These are phyloP conservation scores for Avahi laniger DNA, from an alignment of 2,797 vertebrate species.

Conservation along the genomic window DNA sequence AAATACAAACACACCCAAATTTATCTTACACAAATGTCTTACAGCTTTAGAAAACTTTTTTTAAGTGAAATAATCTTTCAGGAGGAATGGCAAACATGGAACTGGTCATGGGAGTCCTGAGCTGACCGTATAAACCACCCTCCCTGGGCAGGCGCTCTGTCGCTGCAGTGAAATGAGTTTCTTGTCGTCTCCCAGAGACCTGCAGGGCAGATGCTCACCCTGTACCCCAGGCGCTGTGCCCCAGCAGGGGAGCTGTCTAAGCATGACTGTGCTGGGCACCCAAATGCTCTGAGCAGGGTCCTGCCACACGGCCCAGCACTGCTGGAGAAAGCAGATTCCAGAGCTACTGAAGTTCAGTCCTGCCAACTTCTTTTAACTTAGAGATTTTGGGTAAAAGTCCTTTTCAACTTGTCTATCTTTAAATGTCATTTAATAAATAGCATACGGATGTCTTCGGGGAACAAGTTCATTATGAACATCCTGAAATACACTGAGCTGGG, in stretches of 20 bases:
- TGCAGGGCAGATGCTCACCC: accelerated
- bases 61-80: neutral
- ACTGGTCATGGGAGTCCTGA: neutral
- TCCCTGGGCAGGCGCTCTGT: accelerated
- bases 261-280: accelerated
- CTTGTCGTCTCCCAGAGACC: neutral
- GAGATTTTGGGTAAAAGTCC: neutral
- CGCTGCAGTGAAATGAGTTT: accelerated
- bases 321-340: neutral
- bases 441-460: neutral
- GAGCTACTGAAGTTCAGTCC: neutral
- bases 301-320: accelerated
- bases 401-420: neutral
- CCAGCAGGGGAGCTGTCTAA: neutral
- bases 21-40: neutral
- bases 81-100: neutral
- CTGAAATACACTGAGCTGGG: accelerated
- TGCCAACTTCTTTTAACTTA: neutral
- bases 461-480: accelerated
- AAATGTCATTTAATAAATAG: neutral
- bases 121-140: accelerated
- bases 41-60: neutral
- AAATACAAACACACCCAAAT: neutral
- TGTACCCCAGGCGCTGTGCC: neutral
- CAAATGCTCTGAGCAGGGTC: accelerated